Evolutionary conservation across 2,888 invertebrate species (phyloP).

Genomic region (Campopleginae sp.): DNA sequence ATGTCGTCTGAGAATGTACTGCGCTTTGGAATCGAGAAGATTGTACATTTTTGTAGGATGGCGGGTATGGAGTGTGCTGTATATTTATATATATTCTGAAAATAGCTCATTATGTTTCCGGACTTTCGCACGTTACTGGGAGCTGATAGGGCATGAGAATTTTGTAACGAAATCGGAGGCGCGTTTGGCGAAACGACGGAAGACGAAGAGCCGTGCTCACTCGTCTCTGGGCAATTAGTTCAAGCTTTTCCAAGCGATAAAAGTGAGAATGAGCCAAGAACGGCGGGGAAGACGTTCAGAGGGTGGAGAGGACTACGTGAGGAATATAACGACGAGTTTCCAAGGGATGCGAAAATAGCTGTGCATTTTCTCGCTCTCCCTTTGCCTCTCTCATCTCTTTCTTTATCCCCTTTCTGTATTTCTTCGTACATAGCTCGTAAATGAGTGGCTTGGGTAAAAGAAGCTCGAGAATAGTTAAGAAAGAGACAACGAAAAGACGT

Average conservation of each 20-base stretch:
- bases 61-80: not conserved
- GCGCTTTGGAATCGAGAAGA: not conserved
- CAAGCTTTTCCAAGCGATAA: slow-evolving; percentile 66
- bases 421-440: slow-evolving; percentile 34
- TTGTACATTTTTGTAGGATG: not conserved
- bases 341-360: slow-evolving; percentile 53
- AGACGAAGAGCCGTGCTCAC: slow-evolving; percentile 57
- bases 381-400: slow-evolving; percentile 24
- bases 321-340: slow-evolving; percentile 70
- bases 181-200: slow-evolving; percentile 45
- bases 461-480: slow-evolving; percentile 6
- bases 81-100: slow-evolving; percentile 17
- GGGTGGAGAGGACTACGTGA: slow-evolving; percentile 64
- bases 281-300: slow-evolving; percentile 27
- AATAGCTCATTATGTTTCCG: slow-evolving; percentile 31
- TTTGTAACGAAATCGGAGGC: slow-evolving; percentile 50
- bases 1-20: not conserved
- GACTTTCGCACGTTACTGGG: slow-evolving; percentile 49
- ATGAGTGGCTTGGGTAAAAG: slow-evolving; percentile 26
- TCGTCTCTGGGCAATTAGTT: slow-evolving; percentile 67
- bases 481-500: slow-evolving; percentile 48
- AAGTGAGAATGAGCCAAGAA: slow-evolving; percentile 62
- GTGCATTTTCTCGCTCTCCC: slow-evolving; percentile 36
- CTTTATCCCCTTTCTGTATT: slow-evolving; percentile 36
- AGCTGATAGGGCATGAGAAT: slow-evolving; percentile 54